Base-by-base conservation (phyloP, 2,888 invertebrate genomes). In the Campaea margaritaria region DNA sequence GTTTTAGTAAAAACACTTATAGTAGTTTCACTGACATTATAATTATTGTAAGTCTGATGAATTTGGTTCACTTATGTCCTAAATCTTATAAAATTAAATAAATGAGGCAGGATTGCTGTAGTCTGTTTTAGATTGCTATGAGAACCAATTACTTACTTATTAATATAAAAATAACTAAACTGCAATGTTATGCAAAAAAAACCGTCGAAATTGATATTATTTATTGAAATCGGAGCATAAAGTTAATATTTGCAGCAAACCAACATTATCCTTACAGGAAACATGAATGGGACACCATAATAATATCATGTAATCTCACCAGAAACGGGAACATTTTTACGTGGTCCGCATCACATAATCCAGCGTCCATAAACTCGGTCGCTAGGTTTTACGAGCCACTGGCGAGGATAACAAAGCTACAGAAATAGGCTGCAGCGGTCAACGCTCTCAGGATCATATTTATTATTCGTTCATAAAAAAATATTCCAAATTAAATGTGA, bases 381-480 rank as follows among this genome's bases (percentile, higher is more conserved):
- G 70, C 65, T 64, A 70, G 70, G 65, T 70, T 79, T 79, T 77
- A 79, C 68, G 79, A 78, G 62, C 59, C 68, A 65, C 67, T 55
- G 46, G 50, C 70, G 74, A 74, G 74, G 75, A 78, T 70, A 69
- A 71, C 68, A 70, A 66, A 62, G 65, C 62, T 64, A 67, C 68
- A 70, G 68, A 78, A 79, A 79, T 79, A 79, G 77, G 73, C 62
- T 69, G 61, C 61, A 49, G 53, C 47, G 67, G 68, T 68, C 62
- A 67, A 64, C 31, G 67, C 52, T 57, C 68, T 52, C 21, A 27
- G 57, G 51, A 46, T 64, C 76, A 70, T 74, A 77, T 76, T 77
- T 76, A 74, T 79, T 75, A 81, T 82, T 79, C 70, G 75, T 78
- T 81, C 81, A 79, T 85, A 85, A 89, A 88, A n/a, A 87, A 63